Evolutionary conservation across 2,888 invertebrate species (phyloP).

Genomic region (Nysson spinosus): DNA sequence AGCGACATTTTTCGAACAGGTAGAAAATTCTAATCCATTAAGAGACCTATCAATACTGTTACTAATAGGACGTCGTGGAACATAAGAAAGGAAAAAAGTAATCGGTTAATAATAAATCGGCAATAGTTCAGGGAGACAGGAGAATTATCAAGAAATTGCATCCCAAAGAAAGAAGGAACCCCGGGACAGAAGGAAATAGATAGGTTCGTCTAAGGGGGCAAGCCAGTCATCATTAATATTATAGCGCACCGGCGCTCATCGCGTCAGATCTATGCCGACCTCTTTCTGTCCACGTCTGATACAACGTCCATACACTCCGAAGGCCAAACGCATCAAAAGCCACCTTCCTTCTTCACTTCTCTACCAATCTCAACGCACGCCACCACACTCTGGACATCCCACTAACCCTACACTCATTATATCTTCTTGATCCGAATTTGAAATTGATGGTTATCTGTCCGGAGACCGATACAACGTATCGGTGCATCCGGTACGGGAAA

Average conservation of each 20-base stretch:
- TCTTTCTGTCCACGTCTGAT: constrained; percentile 65
- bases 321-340: constrained; percentile 60
- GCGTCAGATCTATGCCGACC: constrained; percentile 75
- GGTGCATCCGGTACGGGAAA: constrained; percentile 28
- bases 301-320: constrained; percentile 56
- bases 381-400: constrained; percentile 12
- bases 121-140: constrained; percentile 6
- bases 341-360: constrained; percentile 29
- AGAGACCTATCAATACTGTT: constrained; percentile 40
- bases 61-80: constrained; percentile 20
- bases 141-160: constrained; percentile 59
- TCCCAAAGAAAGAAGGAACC: constrained; percentile 51
- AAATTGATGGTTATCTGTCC: constrained; percentile 61
- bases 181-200: constrained; percentile 51
- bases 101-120: no score
- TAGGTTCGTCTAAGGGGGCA: constrained; percentile 50
- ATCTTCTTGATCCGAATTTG: constrained; percentile 51
- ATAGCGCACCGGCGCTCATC: constrained; percentile 68
- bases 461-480: constrained; percentile 38
- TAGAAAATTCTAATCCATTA: no score
- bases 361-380: constrained; percentile 44
- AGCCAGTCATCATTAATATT: constrained; percentile 74
- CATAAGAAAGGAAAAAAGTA: neutral
- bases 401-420: constrained; percentile 48
- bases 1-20: no score